Evolutionary conservation across 2,113 vertebrate genomes (phyloP).

Genomic region (Aleadryas rufinucha): DNA sequence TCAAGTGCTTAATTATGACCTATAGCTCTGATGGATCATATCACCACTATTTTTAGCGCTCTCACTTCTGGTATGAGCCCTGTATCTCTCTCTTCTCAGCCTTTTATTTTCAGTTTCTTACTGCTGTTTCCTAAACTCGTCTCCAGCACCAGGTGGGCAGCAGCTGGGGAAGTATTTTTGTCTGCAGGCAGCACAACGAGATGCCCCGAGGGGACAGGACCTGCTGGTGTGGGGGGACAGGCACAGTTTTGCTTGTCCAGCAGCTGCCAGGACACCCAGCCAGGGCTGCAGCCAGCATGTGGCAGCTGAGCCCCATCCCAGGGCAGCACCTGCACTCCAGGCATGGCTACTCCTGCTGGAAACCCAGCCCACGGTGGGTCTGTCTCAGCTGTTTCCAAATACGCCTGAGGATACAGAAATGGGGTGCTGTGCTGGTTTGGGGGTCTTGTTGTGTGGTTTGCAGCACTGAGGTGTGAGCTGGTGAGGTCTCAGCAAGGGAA

Average conservation of each 20-base stretch:
- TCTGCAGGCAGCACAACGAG: not conserved
- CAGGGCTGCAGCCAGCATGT: fast-evolving
- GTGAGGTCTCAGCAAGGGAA: not conserved
- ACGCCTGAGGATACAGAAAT: not conserved
- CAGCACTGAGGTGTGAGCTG: not conserved
- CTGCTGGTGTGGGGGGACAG: not conserved
- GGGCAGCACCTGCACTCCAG: not conserved
- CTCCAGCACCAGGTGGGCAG: slow-evolving; percentile 31
- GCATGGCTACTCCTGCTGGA: not conserved
- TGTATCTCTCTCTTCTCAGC: not conserved
- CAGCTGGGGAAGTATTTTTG: slow-evolving; percentile 53
- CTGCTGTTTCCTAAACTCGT: not conserved
- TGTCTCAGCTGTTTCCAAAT: fast-evolving
- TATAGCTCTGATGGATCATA: not conserved
- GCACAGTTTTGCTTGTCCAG: not conserved
- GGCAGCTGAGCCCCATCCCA: not conserved
- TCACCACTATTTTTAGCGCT: not conserved
- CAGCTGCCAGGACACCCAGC: not conserved
- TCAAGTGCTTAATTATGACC: not conserved
- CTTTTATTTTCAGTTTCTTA: slow-evolving; percentile 48
- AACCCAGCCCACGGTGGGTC: fast-evolving
- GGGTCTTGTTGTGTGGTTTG: not conserved
- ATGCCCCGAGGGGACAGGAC: not conserved
- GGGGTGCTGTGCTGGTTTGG: not conserved
- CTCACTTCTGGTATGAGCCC: not conserved